Conservation (phyloP, 2,888 invertebrate genomes). For the Diogma glabrata region DNA sequence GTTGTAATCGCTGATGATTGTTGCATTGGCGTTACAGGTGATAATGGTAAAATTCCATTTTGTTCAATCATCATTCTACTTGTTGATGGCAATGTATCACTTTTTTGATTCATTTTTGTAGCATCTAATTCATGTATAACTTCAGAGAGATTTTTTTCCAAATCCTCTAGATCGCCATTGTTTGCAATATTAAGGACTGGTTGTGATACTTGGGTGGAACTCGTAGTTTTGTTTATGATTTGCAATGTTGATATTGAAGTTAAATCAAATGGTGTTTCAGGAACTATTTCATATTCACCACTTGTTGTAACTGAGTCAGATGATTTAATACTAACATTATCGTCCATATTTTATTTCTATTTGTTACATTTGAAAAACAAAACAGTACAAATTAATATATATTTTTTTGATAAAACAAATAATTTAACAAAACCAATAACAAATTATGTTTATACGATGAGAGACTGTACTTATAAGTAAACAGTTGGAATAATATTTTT, state of each 20-base stretch:
- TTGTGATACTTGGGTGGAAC: slow-evolving; percentile 11
- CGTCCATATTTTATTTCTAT: slow-evolving; percentile 39
- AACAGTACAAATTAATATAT: no score
- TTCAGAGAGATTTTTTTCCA: slow-evolving; percentile 48
- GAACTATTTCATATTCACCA: slow-evolving; percentile 58
- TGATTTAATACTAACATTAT: slow-evolving; percentile 52
- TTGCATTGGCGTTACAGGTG: neutral
- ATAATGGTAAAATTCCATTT: no score
- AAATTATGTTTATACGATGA: no score
- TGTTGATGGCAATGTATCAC: neutral
- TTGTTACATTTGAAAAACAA: neutral
- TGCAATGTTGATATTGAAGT: neutral
- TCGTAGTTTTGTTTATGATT: neutral
- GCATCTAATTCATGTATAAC: slow-evolving; percentile 35
- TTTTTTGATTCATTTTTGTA: slow-evolving; percentile 1
- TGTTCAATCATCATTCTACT: neutral
- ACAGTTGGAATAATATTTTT: no score
- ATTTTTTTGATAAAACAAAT: no score
- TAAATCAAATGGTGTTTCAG: slow-evolving; percentile 33
- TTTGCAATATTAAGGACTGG: slow-evolving; percentile 50
- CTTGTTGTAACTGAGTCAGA: slow-evolving; percentile 55
- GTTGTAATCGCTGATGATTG: neutral
- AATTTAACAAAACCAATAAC: no score
- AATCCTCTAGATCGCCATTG: slow-evolving; percentile 51
- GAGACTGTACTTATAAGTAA: no score